Evolutionary conservation across 2,888 invertebrate genomes (phyloP), one percentile per base, ranked within the genome.

Genomic region (Brachylomia viminalis): DNA sequence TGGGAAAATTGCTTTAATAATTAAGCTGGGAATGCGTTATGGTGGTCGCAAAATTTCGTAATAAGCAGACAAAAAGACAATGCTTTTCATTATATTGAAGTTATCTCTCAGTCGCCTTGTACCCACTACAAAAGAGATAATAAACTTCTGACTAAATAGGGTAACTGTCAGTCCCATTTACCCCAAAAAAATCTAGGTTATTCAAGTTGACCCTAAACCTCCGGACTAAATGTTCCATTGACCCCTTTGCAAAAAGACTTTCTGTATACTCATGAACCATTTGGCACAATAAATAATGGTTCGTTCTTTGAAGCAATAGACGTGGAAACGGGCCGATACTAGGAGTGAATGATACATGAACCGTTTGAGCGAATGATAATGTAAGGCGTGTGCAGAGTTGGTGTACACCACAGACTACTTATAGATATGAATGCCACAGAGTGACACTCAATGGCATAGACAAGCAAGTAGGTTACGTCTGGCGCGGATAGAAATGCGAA

Each of bases 271-370:
- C n/a, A 52, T 33, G 65, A 75, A 61, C 69, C 52, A 72, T 78
- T 80, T 80, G 70, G 83, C 82, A 83, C 81, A 86, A 83, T 87
- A 87, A 89, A 79, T 87, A 84, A 87, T 75, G 83, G 68, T 69
- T 42, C 54, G 66, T 72, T 76, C 72, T 67, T 66, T 72, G 65
- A 64, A 56, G 70, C 67, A 77, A 81, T 77, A 77, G 74, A 81
- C 59, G 49, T 38, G 45, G 66, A 77, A 75, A 47, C 52, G 67
- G 72, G 67, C 45, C 45, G 54, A 58, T 47, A 79, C 65, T 47
- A 11, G 2, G 49, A 71, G 84, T 79, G 73, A 79, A 84, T 84
- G 80, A 83, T 64, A 59, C 64, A 74, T 74, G 52, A 70, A 56
- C 49, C 42, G 42, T 58, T 81, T 67, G 75, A 80, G 67, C 67